phyloP scores from a whole-genome alignment of 2,888 invertebrate species.

The Drosophila antonietae region DNA sequence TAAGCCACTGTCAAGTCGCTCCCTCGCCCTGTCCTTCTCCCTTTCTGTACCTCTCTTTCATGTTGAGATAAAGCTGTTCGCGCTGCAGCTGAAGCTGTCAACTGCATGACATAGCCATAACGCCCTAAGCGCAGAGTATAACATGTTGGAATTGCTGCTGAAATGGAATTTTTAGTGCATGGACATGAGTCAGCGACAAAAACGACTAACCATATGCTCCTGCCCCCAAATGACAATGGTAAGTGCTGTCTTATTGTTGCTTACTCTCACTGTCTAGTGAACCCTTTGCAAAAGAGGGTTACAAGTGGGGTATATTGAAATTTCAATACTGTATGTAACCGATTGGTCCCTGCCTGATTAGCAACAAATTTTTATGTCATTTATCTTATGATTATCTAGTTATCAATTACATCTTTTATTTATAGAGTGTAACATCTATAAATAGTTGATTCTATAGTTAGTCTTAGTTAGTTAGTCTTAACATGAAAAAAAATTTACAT shows the following conservation, averaged over 20 bases:
- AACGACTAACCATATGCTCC: constrained; percentile 50
- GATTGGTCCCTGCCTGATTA: neutral
- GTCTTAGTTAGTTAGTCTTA: too few species aligned
- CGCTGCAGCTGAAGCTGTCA: constrained; percentile 27
- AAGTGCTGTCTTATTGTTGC: constrained; percentile 44
- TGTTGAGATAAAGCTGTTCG: constrained; percentile 18
- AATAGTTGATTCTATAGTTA: too few species aligned
- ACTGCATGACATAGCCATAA: constrained; percentile 53
- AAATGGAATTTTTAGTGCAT: constrained; percentile 74
- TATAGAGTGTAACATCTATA: too few species aligned
- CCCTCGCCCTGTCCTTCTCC: constrained; percentile 7
- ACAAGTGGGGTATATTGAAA: neutral
- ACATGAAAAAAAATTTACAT: neutral
- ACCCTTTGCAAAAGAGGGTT: neutral
- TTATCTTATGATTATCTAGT: neutral
- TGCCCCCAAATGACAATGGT: constrained; percentile 67
- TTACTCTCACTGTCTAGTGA: constrained; percentile 3
- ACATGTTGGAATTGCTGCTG: constrained; percentile 64
- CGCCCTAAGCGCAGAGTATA: constrained; percentile 48
- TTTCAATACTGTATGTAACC: neutral
- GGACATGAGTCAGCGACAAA: constrained; percentile 72
- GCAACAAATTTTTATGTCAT: neutral
- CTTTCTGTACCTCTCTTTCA: neutral
- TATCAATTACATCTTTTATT: neutral
- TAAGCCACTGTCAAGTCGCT: constrained; percentile 12